These are phyloP conservation scores for Oxyruncus cristatus DNA, from an alignment of 2,113 vertebrate genomes.

Conservation along the genomic window DNA sequence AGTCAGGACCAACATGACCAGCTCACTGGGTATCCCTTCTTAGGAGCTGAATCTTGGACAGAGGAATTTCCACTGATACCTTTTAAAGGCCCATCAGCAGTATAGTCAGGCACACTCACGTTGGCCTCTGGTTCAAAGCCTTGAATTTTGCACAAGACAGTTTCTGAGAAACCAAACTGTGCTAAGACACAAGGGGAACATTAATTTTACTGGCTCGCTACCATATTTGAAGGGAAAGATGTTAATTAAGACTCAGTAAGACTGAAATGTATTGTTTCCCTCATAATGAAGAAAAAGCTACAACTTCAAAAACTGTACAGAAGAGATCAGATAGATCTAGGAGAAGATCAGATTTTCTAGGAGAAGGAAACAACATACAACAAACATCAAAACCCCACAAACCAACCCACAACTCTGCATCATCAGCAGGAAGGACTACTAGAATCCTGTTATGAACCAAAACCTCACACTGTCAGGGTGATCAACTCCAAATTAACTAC, in stretches of 20 bases:
- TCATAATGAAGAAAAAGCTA: neutral
- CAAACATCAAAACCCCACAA: neutral
- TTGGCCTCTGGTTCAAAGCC: neutral
- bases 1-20: neutral
- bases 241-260: neutral
- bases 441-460: neutral
- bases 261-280: neutral
- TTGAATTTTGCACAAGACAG: neutral
- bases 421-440: neutral
- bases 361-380: neutral
- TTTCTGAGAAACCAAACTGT: neutral
- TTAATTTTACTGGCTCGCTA: neutral
- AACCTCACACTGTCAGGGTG: neutral
- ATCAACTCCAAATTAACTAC: neutral
- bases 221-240: neutral
- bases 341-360: neutral
- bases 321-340: neutral
- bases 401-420: neutral
- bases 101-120: neutral
- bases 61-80: neutral
- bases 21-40: neutral
- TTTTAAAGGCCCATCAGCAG: neutral
- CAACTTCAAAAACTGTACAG: neutral
- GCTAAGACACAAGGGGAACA: neutral
- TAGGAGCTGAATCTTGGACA: neutral